phyloP scores from a whole-genome alignment of 2,113 vertebrate genomes.

The Cyanoderma ruficeps region DNA sequence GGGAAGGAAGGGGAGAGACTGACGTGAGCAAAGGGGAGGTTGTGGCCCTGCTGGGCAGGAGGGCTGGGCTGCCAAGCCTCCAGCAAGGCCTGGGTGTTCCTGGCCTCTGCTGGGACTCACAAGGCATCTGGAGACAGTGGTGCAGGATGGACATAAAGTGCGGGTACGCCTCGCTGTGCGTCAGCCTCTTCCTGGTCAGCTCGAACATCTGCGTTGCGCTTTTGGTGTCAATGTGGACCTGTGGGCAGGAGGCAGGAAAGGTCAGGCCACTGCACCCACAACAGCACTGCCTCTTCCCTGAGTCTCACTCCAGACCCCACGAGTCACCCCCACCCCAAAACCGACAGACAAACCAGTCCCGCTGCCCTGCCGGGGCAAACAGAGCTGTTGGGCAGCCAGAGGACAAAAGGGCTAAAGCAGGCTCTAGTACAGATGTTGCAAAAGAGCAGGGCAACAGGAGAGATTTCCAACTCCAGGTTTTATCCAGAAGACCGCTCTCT shows the following conservation, averaged over 20 bases:
- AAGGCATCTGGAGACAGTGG: slow-evolving; percentile 99
- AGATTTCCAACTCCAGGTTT: background rate
- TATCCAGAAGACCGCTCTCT: background rate
- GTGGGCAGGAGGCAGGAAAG: background rate
- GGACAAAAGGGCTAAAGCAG: background rate
- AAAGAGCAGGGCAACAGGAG: background rate
- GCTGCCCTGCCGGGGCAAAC: background rate
- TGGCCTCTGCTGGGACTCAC: slow-evolving; percentile 74
- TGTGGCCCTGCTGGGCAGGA: accelerated
- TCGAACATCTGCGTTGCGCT: slow-evolving; percentile 98
- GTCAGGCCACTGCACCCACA: background rate
- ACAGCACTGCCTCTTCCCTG: accelerated
- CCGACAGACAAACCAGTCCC: background rate
- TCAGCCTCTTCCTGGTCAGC: slow-evolving; percentile 93
- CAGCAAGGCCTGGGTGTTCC: background rate
- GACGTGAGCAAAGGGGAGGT: background rate
- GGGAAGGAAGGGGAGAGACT: background rate
- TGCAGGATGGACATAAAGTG: slow-evolving; percentile 99
- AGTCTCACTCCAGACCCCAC: background rate
- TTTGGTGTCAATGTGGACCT: slow-evolving; percentile 98
- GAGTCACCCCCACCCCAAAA: background rate
- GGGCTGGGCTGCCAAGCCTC: background rate
- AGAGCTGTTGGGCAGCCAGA: background rate
- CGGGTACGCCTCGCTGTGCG: slow-evolving; percentile 93
- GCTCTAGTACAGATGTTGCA: background rate